phyloP scores from a whole-genome alignment of 2,797 vertebrate species.

The Silurus aristotelis region DNA sequence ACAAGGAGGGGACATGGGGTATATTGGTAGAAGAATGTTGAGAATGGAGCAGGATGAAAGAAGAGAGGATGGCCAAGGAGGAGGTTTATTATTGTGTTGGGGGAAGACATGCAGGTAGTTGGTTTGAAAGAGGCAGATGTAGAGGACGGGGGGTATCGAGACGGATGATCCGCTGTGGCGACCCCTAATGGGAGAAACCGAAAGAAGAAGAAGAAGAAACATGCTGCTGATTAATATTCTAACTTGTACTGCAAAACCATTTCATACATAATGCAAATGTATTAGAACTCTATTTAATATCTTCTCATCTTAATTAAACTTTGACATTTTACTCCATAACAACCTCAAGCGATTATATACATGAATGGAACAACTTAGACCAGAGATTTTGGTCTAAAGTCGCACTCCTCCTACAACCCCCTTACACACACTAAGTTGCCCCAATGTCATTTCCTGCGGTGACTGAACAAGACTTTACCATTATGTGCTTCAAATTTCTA shows the following conservation, averaged over 20 bases:
- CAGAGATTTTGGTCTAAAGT: background rate
- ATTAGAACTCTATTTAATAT: background rate
- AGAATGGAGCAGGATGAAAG: too few species aligned
- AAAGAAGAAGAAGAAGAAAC: background rate
- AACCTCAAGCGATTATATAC: background rate
- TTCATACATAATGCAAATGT: background rate
- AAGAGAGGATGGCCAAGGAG: too few species aligned
- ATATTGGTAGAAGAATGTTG: too few species aligned
- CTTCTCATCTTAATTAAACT: background rate
- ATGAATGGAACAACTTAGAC: background rate
- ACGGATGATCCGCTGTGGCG: too few species aligned
- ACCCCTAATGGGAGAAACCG: too few species aligned
- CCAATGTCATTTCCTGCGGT: conserved; percentile 19
- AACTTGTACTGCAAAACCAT: background rate
- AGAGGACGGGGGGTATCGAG: too few species aligned
- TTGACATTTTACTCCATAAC: background rate
- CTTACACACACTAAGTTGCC: background rate
- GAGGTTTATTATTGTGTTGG: too few species aligned
- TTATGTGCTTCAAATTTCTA: background rate
- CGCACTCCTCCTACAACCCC: background rate
- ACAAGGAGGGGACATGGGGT: too few species aligned
- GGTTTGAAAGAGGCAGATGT: too few species aligned
- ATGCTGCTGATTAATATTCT: background rate
- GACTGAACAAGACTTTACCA: background rate
- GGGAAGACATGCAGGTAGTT: too few species aligned